phyloP scores from a whole-genome alignment of 2,113 vertebrate genomes.

The Amblyopsis rosae region DNA sequence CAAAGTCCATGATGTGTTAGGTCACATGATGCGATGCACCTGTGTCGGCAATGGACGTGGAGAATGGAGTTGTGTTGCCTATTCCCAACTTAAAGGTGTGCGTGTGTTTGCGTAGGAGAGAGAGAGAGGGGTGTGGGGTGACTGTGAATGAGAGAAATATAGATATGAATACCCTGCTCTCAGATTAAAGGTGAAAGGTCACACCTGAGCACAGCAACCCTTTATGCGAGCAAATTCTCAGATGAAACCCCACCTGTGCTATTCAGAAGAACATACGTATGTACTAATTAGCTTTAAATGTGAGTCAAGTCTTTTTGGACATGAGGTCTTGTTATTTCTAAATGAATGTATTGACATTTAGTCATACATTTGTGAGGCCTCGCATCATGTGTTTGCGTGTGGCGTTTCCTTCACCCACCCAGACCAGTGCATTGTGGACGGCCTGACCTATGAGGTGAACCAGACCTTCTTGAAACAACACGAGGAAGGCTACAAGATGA shows the following conservation, averaged over 20 bases:
- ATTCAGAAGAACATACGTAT: not conserved
- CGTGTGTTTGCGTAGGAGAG: not conserved
- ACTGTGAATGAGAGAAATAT: constrained; percentile 4
- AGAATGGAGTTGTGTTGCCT: constrained; percentile 93
- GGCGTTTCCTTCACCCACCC: constrained; percentile 12
- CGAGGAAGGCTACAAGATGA: constrained; percentile 92
- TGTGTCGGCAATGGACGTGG: constrained; percentile 93
- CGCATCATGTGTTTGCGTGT: not conserved
- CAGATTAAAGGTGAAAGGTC: constrained; percentile 65
- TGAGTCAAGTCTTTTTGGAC: no score
- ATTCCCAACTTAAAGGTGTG: constrained; percentile 85
- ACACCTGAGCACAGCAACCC: constrained; percentile 17
- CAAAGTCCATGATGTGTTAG: constrained; percentile 88
- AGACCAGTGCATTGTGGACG: constrained; percentile 95
- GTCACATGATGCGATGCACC: constrained; percentile 96
- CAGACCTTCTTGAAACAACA: constrained; percentile 94
- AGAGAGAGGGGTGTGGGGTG: not conserved
- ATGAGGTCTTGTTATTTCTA: not conserved
- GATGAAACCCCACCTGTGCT: constrained; percentile 34
- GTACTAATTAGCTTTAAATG: no score
- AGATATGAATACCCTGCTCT: constrained; percentile 4
- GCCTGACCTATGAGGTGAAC: constrained; percentile 90
- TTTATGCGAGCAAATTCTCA: constrained; percentile 3
- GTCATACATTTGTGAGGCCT: not conserved
- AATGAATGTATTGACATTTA: not conserved